Evolutionary conservation across 2,797 vertebrate species (phyloP), one percentile per base, ranked within the genome.

Genomic region (Phyllotis vaccarum): DNA sequence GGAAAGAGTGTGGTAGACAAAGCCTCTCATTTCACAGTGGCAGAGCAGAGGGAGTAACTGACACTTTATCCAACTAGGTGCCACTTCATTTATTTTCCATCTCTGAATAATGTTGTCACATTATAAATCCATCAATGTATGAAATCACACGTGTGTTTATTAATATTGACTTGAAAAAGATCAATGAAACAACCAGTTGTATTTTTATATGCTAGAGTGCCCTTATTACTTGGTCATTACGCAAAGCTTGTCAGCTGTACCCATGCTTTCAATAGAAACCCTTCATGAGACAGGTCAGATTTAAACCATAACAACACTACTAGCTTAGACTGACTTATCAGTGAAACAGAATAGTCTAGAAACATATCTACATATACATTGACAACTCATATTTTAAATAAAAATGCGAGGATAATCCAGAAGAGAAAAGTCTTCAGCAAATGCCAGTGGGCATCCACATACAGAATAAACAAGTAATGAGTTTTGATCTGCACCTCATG

Each of bases 341-440:
- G 13, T 85, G 17, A 21, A 86, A 89, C 24, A 90, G 31, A 64
- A 72, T 4, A 76, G 37, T 87, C 19, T 12, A 78, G 64, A 89
- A 93, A 74, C 64, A 89, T 34, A 52, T 34, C 37, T 19, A 54
- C 22, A 60, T 9, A 54, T 81, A 80, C 24, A 80, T 54, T 43
- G 52, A 2, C 7, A 76, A 81, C 19, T 46, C 16, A 86, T 60
- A 75, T 49, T 49, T 49, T 5, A 49, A 49, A 70, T 40, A 88
- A 87, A 78, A 31, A 10, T 79, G n/a, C 29, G 49, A 83, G 93
- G 64, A 22, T 40, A 80, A 81, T 86, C 75, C 43, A 81, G 78
- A 40, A 88, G 49, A 74, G 64, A 80, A 90, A 87, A 27, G 49
- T 40, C 46, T 85, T 80, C 31, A 80, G 43, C 29, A 93, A 94